Percentiles rank a stretch among this genome's conserved stretches.
Evolutionary conservation across 1,140 invertebrate species (phyloP).

Genomic region (Drosophila obscura): DNA sequence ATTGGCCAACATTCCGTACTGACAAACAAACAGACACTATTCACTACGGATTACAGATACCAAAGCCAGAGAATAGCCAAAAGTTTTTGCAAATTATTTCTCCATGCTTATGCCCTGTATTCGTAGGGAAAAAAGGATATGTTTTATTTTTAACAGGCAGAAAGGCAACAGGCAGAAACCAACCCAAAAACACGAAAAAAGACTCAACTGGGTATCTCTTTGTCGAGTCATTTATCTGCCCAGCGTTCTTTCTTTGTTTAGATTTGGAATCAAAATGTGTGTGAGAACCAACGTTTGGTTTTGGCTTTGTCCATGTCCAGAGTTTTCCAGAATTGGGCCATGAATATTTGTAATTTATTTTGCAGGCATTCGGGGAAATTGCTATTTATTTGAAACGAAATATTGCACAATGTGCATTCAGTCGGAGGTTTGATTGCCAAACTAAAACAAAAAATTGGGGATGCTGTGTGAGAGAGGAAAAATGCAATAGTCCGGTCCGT

Average conservation of each 20-base stretch:
- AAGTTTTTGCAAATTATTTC: slow-evolving; percentile 72
- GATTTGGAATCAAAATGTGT: too few relatives aligned
- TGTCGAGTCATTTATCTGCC: too few relatives aligned
- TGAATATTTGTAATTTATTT: slow-evolving; percentile 68
- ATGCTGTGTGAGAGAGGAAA: background rate
- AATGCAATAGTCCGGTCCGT: slow-evolving; percentile 16
- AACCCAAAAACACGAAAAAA: background rate
- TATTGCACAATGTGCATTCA: slow-evolving; percentile 56
- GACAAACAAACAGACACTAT: slow-evolving; percentile 43
- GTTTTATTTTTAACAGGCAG: background rate
- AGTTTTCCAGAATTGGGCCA: slow-evolving; percentile 52
- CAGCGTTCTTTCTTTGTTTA: too few relatives aligned
- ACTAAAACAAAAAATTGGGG: slow-evolving; percentile 14
- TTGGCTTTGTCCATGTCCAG: slow-evolving; percentile 34
- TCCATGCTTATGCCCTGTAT: background rate
- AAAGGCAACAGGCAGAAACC: background rate
- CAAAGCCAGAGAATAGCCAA: slow-evolving; percentile 38
- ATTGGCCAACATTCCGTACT: slow-evolving; percentile 65
- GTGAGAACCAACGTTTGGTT: slow-evolving; percentile 17
- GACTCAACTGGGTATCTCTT: too few relatives aligned
- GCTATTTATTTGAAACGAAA: slow-evolving; percentile 40
- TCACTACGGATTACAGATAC: slow-evolving; percentile 55
- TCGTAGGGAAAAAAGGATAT: too few relatives aligned
- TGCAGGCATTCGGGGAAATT: slow-evolving; percentile 35
- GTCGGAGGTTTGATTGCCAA: slow-evolving; percentile 52